Percentiles rank a stretch among this genome's conserved stretches.
These are phyloP conservation scores for Oceanodroma leucorhoa DNA, from an alignment of 2,797 vertebrate genomes.

Conservation along the genomic window DNA sequence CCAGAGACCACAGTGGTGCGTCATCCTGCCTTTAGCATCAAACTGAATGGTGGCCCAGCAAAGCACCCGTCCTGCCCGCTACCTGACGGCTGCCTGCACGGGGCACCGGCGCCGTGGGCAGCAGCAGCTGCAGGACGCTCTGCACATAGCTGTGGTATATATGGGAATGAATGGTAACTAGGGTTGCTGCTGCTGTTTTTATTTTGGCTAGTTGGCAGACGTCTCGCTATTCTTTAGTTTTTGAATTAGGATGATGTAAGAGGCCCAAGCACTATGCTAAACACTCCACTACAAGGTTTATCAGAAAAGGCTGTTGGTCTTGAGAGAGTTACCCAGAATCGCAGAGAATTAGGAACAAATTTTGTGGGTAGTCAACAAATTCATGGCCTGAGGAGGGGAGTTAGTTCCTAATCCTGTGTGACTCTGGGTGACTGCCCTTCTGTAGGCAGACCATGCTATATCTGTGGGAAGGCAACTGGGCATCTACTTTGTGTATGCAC, in stretches of 20 bases:
- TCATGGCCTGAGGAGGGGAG: background rate
- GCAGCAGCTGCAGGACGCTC: background rate
- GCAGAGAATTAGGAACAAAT: background rate
- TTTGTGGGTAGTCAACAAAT: background rate
- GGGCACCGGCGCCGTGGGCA: rapidly evolving
- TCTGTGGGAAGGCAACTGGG: background rate
- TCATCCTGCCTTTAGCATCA: background rate
- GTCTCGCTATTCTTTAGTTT: slow-evolving; percentile 39
- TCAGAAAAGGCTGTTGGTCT: background rate
- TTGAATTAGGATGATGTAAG: slow-evolving; percentile 58
- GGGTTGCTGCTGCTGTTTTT: slow-evolving; percentile 14
- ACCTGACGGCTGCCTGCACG: background rate
- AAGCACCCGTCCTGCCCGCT: background rate
- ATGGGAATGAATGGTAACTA: background rate
- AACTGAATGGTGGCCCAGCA: background rate
- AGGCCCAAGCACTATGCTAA: background rate
- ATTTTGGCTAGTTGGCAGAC: slow-evolving; percentile 37
- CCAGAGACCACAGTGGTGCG: background rate
- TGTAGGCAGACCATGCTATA: rapidly evolving
- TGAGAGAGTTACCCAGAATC: background rate
- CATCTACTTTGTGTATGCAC: background rate
- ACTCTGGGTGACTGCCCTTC: background rate
- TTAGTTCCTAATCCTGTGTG: background rate
- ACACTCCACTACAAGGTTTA: background rate
- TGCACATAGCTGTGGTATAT: background rate